Conservation (phyloP, 1,140 invertebrate species). For the Drosophila fuyamai region DNA sequence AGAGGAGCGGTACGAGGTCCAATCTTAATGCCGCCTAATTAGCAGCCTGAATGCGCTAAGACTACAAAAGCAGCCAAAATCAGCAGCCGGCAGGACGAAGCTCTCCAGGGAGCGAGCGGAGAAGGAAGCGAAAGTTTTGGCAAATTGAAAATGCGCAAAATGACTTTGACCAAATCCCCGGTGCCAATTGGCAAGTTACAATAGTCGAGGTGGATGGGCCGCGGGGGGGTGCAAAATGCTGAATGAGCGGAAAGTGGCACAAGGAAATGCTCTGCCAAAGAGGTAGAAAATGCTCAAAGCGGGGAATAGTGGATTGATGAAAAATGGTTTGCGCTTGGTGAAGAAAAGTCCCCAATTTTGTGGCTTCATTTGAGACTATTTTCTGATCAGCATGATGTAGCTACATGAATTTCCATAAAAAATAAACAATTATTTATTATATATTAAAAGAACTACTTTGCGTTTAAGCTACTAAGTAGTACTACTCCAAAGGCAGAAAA, state of each 20-base stretch:
- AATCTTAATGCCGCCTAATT: slow-evolving; percentile 77
- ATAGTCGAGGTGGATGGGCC: slow-evolving; percentile 19
- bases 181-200: slow-evolving; percentile 79
- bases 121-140: slow-evolving; percentile 59
- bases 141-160: slow-evolving; percentile 82
- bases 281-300: slow-evolving; percentile 11
- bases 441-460: no score
- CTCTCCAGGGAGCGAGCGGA: slow-evolving; percentile 13
- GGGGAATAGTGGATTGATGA: slow-evolving; percentile 6
- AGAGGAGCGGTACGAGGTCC: slow-evolving; percentile 1
- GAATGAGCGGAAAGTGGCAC: slow-evolving; percentile 33
- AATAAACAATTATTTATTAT: no score
- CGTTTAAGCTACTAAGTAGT: no score
- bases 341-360: background rate
- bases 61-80: slow-evolving; percentile 70
- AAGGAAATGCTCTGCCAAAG: slow-evolving; percentile 21
- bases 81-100: slow-evolving; percentile 21
- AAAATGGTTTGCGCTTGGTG: background rate
- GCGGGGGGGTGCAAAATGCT: slow-evolving; percentile 58
- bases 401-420: background rate
- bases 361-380: background rate
- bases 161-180: slow-evolving; percentile 80
- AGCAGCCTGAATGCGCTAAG: slow-evolving; percentile 81
- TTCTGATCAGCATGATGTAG: background rate
- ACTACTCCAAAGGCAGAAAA: no score